phyloP scores from a whole-genome alignment of 2,113 vertebrate species.

The Colistium nudipinnis region DNA sequence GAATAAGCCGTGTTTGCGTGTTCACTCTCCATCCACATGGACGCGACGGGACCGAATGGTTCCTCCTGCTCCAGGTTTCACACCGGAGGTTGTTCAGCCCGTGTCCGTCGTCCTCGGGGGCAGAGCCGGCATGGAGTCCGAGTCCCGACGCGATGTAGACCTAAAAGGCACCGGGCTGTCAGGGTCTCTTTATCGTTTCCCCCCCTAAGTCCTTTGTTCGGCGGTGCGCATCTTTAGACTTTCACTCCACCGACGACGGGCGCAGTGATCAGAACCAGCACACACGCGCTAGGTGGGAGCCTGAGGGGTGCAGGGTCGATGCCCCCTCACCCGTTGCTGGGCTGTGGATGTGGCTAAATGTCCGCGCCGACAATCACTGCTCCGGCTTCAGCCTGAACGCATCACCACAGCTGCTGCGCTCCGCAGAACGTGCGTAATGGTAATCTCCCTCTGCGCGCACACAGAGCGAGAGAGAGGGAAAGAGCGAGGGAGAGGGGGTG shows the following conservation, averaged over 20 bases:
- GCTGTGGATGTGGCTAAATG: constrained; percentile 25
- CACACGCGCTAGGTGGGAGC: too few relatives aligned
- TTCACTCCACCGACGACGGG: constrained; percentile 23
- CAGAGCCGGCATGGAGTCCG: constrained; percentile 18
- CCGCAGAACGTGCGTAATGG: constrained; percentile 61
- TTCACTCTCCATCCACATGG: constrained; percentile 66
- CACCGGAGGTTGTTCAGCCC: constrained; percentile 45
- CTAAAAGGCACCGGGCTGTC: constrained; percentile 6
- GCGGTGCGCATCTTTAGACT: constrained; percentile 55
- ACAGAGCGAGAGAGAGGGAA: constrained; percentile 1
- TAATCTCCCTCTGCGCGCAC: constrained; percentile 63
- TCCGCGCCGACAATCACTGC: constrained; percentile 48
- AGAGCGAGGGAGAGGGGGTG: background rate
- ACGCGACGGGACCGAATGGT: constrained; percentile 43
- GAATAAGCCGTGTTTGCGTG: constrained; percentile 38
- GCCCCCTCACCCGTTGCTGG: constrained; percentile 7
- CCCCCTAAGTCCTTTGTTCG: constrained; percentile 73
- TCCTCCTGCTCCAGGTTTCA: constrained; percentile 42
- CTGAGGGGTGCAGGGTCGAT: constrained; percentile 11
- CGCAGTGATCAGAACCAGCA: constrained; percentile 26
- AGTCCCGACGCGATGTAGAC: background rate
- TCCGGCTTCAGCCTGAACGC: constrained; percentile 56
- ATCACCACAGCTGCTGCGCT: constrained; percentile 64
- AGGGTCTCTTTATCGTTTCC: constrained; percentile 37
- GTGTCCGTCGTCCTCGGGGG: constrained; percentile 35